phyloP scores from a whole-genome alignment of 2,888 invertebrate species.

The Saturnia japonica region DNA sequence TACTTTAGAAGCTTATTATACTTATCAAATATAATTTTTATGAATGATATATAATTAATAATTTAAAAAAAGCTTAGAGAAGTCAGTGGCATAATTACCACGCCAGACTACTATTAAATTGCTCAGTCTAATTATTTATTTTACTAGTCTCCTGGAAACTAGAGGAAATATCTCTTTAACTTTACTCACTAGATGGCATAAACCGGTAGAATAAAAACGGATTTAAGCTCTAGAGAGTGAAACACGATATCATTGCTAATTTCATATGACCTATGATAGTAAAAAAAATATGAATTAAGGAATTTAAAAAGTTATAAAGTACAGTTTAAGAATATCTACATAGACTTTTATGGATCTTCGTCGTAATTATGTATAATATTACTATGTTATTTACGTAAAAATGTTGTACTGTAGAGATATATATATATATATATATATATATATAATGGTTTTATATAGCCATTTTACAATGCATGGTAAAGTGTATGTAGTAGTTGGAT shows the following conservation, averaged over 20 bases:
- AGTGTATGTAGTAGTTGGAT: background rate
- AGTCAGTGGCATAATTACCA: background rate
- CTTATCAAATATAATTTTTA: background rate
- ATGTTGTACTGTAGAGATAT: constrained; percentile 18
- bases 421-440: too few species aligned
- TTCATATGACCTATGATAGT: too few species aligned
- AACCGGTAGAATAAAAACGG: background rate
- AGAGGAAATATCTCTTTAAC: background rate
- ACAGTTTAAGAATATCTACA: background rate
- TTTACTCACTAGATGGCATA: background rate
- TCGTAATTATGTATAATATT: constrained; percentile 6
- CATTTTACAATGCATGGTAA: constrained; percentile 21
- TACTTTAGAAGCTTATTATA: background rate
- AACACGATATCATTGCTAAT: background rate
- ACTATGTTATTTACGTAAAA: constrained; percentile 8
- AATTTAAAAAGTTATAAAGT: background rate
- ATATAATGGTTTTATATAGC: constrained; percentile 22
- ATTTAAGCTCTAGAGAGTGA: background rate
- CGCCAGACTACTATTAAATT: background rate
- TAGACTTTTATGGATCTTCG: too few species aligned
- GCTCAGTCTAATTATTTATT: too few species aligned
- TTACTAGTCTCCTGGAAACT: background rate
- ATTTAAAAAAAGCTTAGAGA: background rate
- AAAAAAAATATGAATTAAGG: background rate
- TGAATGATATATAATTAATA: background rate